Base-by-base conservation (phyloP, 1,140 invertebrate species). In the Diorhabda sublineata region DNA sequence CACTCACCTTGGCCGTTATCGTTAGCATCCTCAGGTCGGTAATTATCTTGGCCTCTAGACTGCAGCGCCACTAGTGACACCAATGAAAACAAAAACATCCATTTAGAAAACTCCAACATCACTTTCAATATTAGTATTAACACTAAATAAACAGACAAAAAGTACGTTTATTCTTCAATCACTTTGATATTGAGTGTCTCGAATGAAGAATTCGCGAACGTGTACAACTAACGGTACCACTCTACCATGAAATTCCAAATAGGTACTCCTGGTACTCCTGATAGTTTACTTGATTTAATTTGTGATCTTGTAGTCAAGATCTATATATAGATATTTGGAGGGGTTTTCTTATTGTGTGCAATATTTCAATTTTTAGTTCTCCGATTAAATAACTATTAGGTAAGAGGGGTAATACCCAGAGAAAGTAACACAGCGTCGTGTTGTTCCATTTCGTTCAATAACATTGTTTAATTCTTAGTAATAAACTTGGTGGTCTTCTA, bases 11-110 rank as follows among this genome's bases (percentile, higher is more conserved):
- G 74, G 71, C 69, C 70, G 62, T 73, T 68, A 64, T 76, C 74
- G 3, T 74, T 74, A 74, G 61, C 73, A 68, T 47, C 63, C 6
- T 11, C 62, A 9, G 62, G 71, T 52, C 57, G 62, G n/a, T 73
- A 85, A 74, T 87, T 86, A 60, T 81, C 66, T 86, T 83, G 47
- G 45, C 85, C 68, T 59, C 78, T 43, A 58, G 83, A 82, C 74
- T 86, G 83, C 75, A 84, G 79, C 73, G 83, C 81, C 44, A 80
- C 76, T 58, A 86, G 69, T 3, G 80, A 75, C 2, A 83, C 81
- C 9, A 80, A 77, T 64, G 83, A 78, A 2, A 77, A 77, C 64
- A 85, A 58, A 76, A 85, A 82, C 67, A 85, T 72, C 85, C 85
- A 86, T 69, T 76, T 79, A 3, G 78, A 73, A 62, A 76, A 66